phyloP scores from a whole-genome alignment of 1,140 invertebrate species.

The Maniola jurtina region DNA sequence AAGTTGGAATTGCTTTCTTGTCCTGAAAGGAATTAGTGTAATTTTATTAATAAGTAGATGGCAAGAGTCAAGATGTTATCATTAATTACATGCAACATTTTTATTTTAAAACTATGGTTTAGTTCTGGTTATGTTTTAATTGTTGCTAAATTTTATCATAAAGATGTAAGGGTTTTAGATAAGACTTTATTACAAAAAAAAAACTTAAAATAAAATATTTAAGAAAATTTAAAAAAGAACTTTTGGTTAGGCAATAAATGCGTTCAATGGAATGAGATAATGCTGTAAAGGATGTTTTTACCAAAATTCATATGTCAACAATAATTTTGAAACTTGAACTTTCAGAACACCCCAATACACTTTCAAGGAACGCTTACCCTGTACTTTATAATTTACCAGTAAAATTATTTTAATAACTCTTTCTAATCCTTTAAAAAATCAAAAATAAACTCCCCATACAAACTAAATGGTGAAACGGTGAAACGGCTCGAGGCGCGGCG shows the following conservation, averaged over 20 bases:
- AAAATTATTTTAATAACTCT: constrained; percentile 61
- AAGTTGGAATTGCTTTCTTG: no score
- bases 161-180: neutral
- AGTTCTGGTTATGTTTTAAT: no score
- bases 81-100: no score
- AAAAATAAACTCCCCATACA: constrained; percentile 75
- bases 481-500: constrained; percentile 71
- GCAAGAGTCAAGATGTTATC: no score
- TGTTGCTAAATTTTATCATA: no score
- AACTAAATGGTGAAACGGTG: constrained; percentile 73
- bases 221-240: neutral
- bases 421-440: constrained; percentile 67
- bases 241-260: neutral
- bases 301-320: constrained; percentile 25
- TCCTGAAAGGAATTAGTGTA: no score
- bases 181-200: neutral
- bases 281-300: constrained; percentile 16
- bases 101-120: no score
- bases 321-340: constrained; percentile 47
- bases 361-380: constrained; percentile 66
- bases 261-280: constrained; percentile 7
- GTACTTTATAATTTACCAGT: constrained; percentile 68
- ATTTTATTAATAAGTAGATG: no score
- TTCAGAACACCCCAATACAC: constrained; percentile 58
- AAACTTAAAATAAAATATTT: neutral